Evolutionary conservation across 2,113 vertebrate genomes (phyloP).

Genomic region (Dicerorhinus sumatrensis): DNA sequence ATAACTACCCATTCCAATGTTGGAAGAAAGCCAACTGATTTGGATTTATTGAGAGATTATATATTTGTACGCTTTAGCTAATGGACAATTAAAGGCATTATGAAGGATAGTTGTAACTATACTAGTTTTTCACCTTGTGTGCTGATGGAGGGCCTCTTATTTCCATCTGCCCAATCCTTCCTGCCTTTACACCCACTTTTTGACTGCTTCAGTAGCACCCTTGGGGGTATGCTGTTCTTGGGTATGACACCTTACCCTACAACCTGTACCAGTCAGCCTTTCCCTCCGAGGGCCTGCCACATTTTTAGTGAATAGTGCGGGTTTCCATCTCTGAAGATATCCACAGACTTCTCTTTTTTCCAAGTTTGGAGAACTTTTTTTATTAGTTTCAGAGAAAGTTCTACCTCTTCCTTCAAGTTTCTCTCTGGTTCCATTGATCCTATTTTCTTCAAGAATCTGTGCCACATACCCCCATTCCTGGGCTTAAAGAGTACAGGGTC

Average conservation of each 20-base stretch:
- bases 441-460: neutral
- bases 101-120: neutral
- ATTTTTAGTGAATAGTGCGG: neutral
- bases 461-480: neutral
- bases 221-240: neutral
- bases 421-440: neutral
- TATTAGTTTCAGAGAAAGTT: neutral
- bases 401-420: neutral
- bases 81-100: neutral
- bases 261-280: neutral
- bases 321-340: neutral
- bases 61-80: neutral
- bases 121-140: neutral
- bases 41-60: neutral
- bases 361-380: neutral
- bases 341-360: neutral
- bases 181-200: neutral
- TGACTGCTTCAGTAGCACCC: neutral
- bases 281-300: neutral
- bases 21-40: neutral
- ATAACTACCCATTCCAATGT: neutral
- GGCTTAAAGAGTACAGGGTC: neutral
- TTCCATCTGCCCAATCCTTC: neutral
- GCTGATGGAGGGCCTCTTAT: neutral
- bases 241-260: neutral